Percentiles rank a stretch among this genome's conserved stretches.
phyloP scores from a whole-genome alignment of 2,797 vertebrate genomes.

The Luscinia megarhynchos region DNA sequence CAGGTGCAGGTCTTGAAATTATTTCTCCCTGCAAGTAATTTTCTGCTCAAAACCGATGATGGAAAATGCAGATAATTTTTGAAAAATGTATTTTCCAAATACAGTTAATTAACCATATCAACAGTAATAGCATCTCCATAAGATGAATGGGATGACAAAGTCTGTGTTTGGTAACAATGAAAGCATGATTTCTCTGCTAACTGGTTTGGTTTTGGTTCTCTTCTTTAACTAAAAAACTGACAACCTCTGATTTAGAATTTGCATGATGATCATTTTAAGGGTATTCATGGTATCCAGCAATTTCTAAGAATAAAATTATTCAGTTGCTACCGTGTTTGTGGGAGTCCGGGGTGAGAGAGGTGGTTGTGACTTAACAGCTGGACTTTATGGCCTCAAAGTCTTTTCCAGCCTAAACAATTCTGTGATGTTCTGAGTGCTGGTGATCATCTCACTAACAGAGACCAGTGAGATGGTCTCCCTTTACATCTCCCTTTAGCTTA shows the following conservation, averaged over 20 bases:
- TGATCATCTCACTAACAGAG: neutral
- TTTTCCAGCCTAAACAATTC: neutral
- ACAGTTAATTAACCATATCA: neutral
- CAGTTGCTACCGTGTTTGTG: neutral
- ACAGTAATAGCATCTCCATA: neutral
- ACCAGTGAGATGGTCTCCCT: neutral
- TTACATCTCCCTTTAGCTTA: neutral
- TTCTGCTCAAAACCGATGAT: neutral
- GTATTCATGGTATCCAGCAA: neutral
- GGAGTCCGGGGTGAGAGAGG: neutral
- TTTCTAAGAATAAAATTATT: neutral
- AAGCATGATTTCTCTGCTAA: neutral
- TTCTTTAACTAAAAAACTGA: neutral
- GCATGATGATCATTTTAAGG: neutral
- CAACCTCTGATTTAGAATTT: neutral
- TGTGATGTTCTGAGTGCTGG: neutral
- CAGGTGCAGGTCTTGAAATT: neutral
- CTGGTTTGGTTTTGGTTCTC: neutral
- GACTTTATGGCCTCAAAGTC: neutral
- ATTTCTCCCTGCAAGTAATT: neutral
- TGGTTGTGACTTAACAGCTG: neutral
- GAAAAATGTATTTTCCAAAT: constrained; percentile 19
- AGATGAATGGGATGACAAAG: constrained; percentile 3
- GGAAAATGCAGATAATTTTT: neutral
- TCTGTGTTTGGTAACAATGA: neutral